A percentile compares a stretch with the other conserved stretches of the same genome.
Conservation (phyloP, 2,888 invertebrate genomes). For the Caradrina clavipalpis region DNA sequence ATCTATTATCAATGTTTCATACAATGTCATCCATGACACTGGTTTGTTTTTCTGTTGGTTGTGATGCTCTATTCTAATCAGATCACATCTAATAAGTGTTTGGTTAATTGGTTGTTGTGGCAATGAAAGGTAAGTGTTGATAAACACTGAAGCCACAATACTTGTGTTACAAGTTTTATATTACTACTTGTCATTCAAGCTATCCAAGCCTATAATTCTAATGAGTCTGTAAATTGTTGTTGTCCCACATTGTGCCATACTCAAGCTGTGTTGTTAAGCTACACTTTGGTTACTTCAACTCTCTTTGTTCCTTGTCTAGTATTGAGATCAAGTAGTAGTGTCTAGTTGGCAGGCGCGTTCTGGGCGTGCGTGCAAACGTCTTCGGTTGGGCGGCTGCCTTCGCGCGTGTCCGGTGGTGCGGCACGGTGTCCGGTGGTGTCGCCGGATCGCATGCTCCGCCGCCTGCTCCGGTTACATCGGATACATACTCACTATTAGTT, state of each 20-base stretch:
- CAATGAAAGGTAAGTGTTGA: constrained; percentile 1
- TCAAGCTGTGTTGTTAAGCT: background rate
- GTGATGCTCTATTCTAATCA: background rate
- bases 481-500: constrained; percentile 33
- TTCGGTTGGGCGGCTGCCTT: constrained; percentile 47
- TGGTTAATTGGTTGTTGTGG: too few species aligned
- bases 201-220: background rate
- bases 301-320: background rate
- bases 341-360: background rate
- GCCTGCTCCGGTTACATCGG: constrained; percentile 63
- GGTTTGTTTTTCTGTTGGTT: background rate
- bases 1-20: constrained; percentile 3
- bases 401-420: constrained; percentile 66
- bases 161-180: constrained; percentile 4
- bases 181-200: background rate
- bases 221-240: background rate
- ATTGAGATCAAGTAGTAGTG: constrained; percentile 7
- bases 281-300: background rate
- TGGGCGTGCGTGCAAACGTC: constrained; percentile 25
- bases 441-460: constrained; percentile 71
- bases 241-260: background rate
- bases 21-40: background rate
- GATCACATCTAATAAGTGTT: constrained; percentile 8
- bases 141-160: constrained; percentile 23
- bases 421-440: constrained; percentile 72